phyloP scores from a whole-genome alignment of 1,140 invertebrate species.

The Danaus plexippus region DNA sequence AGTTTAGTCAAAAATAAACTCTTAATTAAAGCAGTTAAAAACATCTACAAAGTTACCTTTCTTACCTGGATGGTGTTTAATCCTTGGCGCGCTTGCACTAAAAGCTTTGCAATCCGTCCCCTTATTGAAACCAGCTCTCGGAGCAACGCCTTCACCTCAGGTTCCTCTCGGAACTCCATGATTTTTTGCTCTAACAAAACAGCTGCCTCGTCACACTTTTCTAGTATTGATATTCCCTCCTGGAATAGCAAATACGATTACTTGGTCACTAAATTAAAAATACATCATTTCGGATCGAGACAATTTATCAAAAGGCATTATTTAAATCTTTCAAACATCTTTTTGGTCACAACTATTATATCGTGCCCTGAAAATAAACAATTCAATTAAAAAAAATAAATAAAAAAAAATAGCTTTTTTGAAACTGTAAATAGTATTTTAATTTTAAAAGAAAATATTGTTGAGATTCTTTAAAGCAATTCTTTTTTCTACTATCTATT shows the following conservation, averaged over 20 bases:
- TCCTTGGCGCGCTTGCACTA: constrained; percentile 76
- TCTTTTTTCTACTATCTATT: too few species aligned
- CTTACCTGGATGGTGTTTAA: constrained; percentile 73
- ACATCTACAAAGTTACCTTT: constrained; percentile 38
- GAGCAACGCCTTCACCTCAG: constrained; percentile 63
- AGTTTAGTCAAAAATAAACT: background rate
- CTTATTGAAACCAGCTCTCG: constrained; percentile 66
- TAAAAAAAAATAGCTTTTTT: too few species aligned
- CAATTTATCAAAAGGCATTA: too few species aligned
- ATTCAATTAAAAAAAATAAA: too few species aligned
- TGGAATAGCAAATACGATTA: constrained; percentile 45
- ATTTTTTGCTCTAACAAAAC: constrained; percentile 72
- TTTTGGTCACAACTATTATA: too few species aligned
- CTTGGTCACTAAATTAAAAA: too few species aligned
- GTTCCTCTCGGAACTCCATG: constrained; percentile 71
- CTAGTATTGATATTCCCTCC: constrained; percentile 74
- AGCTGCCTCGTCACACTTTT: constrained; percentile 72
- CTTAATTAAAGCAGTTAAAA: constrained; percentile 7
- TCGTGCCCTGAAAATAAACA: too few species aligned
- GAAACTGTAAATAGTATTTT: too few species aligned
- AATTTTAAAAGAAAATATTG: too few species aligned
- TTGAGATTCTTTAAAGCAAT: too few species aligned
- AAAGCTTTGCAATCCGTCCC: constrained; percentile 71
- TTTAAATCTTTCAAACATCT: too few species aligned
- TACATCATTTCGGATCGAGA: too few species aligned